Percentiles rank a stretch among this genome's conserved stretches.
These are phyloP conservation scores for Pomatorhinus ruficollis DNA, from an alignment of 2,113 vertebrate species.

Conservation along the genomic window DNA sequence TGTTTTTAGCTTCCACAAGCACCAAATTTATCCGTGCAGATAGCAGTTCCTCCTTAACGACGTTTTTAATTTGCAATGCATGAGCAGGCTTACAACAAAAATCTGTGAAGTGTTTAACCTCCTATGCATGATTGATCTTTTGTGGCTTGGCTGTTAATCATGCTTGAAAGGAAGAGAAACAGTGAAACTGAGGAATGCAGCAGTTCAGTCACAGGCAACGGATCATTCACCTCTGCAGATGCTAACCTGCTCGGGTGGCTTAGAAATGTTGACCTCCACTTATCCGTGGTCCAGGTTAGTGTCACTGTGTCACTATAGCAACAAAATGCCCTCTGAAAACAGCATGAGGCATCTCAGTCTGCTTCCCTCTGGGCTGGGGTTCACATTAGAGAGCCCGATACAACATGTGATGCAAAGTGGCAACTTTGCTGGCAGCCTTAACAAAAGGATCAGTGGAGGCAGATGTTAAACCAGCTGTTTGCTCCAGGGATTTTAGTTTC, in stretches of 20 bases:
- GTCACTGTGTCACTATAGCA: neutral
- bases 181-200: neutral
- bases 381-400: neutral
- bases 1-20: neutral
- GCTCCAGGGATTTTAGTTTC: neutral
- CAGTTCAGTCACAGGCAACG: neutral
- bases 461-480: conserved; percentile 8
- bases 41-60: neutral
- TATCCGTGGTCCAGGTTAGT: neutral
- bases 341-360: neutral
- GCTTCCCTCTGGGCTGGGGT: neutral
- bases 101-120: conserved; percentile 3
- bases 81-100: neutral
- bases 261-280: neutral
- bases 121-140: neutral
- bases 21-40: neutral
- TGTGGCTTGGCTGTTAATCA: neutral
- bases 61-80: neutral
- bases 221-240: neutral
- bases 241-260: neutral
- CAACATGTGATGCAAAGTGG: neutral
- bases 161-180: neutral
- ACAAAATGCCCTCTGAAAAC: neutral
- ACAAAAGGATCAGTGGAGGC: neutral
- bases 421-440: neutral